Evolutionary conservation across 2,113 vertebrate genomes (phyloP).

Genomic region (Stegostoma tigrinum): DNA sequence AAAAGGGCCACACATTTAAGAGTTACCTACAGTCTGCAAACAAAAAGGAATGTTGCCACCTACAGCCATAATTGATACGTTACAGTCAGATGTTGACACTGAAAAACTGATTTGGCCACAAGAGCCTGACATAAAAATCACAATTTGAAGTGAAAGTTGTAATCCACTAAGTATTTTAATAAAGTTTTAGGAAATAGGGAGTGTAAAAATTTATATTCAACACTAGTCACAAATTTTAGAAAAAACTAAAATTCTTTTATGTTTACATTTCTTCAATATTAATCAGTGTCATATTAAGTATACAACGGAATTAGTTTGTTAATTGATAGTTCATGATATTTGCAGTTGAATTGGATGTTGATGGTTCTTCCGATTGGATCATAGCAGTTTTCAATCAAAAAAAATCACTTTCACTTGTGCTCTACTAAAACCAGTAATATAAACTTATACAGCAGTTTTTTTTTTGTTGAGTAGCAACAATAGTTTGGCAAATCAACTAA

Average conservation of each 20-base stretch:
- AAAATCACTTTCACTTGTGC: background rate
- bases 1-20: background rate
- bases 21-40: background rate
- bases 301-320: background rate
- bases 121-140: background rate
- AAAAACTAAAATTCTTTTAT: background rate
- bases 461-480: background rate
- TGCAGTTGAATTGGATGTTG: background rate
- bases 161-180: background rate
- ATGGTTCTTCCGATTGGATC: background rate
- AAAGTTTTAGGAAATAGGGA: background rate
- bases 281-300: background rate
- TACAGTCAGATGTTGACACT: background rate
- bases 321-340: background rate
- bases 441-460: background rate
- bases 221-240: background rate
- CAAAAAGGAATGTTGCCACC: background rate
- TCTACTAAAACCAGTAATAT: background rate
- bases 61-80: background rate
- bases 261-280: background rate
- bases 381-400: background rate
- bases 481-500: background rate
- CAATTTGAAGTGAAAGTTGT: background rate
- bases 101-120: background rate
- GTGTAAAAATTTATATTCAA: background rate